Evolutionary conservation across 2,113 vertebrate species (phyloP).

Genomic region (Zapornia atra): DNA sequence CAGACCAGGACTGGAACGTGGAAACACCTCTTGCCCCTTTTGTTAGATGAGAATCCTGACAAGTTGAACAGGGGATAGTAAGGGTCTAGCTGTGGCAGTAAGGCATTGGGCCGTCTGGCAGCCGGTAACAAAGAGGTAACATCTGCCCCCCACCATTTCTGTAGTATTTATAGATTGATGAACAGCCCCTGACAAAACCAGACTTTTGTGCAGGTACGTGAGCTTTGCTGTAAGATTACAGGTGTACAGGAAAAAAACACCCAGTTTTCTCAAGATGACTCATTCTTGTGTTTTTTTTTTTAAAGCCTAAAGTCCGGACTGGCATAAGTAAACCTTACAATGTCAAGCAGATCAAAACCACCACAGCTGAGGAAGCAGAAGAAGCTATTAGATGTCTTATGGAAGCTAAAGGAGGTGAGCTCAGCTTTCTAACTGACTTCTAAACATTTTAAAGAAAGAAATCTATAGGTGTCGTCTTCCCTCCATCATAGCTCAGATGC

Average conservation of each 20-base stretch:
- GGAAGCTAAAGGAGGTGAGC: conserved; percentile 77
- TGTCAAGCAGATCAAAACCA: conserved; percentile 83
- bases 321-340: conserved; percentile 86
- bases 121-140: neutral
- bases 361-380: conserved; percentile 80
- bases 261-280: neutral
- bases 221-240: neutral
- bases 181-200: neutral
- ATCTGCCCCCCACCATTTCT: neutral
- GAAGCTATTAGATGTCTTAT: conserved; percentile 81
- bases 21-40: neutral
- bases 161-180: neutral
- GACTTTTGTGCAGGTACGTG: neutral
- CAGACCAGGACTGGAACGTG: neutral
- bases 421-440: neutral
- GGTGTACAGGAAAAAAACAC: neutral
- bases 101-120: neutral
- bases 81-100: neutral
- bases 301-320: conserved; percentile 79
- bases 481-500: neutral
- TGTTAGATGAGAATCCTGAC: neutral
- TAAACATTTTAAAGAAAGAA: neutral
- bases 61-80: neutral
- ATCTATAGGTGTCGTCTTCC: neutral
- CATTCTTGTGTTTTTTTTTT: neutral